Percentiles rank a stretch among this genome's conserved stretches.
These are phyloP conservation scores for Leuctra nigra DNA, from an alignment of 2,888 invertebrate species.

Conservation along the genomic window DNA sequence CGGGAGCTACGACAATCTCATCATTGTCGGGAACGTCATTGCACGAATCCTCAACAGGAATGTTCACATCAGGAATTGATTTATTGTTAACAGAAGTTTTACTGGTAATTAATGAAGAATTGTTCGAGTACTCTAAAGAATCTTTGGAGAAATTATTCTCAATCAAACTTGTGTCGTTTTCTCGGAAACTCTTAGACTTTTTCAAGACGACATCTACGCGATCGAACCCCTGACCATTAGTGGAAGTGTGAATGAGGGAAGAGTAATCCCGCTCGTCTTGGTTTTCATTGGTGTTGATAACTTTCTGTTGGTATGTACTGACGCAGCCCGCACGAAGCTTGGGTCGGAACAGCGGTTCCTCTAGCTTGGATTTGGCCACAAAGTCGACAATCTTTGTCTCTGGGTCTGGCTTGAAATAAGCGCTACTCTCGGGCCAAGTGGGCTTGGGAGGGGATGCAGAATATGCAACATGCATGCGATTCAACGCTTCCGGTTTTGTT, in stretches of 20 bases:
- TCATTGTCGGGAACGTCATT: not conserved
- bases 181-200: constrained; percentile 65
- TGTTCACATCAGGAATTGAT: not conserved
- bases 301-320: constrained; percentile 49
- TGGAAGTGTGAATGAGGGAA: constrained; percentile 37
- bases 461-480: constrained; percentile 39
- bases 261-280: constrained; percentile 36
- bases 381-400: constrained; percentile 34
- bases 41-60: too few relatives aligned
- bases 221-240: constrained; percentile 37
- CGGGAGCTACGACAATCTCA: not conserved
- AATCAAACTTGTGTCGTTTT: constrained; percentile 11
- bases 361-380: constrained; percentile 25
- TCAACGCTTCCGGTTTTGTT: not conserved
- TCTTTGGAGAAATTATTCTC: not conserved
- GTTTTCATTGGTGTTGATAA: constrained; percentile 41
- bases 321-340: constrained; percentile 45
- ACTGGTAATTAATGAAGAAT: not conserved
- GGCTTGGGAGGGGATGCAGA: constrained; percentile 44
- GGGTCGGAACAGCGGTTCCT: constrained; percentile 27
- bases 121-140: not conserved
- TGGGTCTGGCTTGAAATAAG: not conserved
- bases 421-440: constrained; percentile 36
- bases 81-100: not conserved
- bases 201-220: constrained; percentile 51